A percentile compares a stretch with the other conserved stretches of the same genome.
Conservation (phyloP, 2,888 invertebrate species). For the Pandemis cinnamomeana region DNA sequence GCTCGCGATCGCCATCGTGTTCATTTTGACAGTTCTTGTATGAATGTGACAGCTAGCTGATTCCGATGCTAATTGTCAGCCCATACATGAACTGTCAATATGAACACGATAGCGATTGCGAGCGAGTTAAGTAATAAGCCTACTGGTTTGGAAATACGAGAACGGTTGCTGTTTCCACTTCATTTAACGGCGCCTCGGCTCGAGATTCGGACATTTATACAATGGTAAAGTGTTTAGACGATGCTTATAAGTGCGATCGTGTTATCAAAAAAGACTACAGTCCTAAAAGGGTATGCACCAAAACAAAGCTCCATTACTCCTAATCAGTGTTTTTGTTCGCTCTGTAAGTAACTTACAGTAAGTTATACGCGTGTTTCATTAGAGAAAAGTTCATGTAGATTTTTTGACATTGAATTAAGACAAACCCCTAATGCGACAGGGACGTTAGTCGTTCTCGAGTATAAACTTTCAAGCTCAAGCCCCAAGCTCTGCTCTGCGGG, state of each 20-base stretch:
- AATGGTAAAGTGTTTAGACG: background rate
- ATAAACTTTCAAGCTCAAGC: conserved; percentile 30
- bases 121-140: too few species aligned
- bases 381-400: conserved; percentile 24
- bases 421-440: conserved; percentile 37
- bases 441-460: conserved; percentile 20
- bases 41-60: too few species aligned
- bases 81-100: too few species aligned
- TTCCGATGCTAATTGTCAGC: too few species aligned
- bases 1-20: too few species aligned
- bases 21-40: too few species aligned
- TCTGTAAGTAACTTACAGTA: too few species aligned
- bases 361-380: conserved; percentile 18
- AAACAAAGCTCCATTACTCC: background rate
- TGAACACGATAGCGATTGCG: too few species aligned
- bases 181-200: background rate
- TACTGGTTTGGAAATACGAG: background rate
- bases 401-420: conserved; percentile 24
- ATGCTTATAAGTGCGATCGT: background rate
- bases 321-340: conserved; percentile 5
- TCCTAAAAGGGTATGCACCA: background rate
- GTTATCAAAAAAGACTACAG: background rate
- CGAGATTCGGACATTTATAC: background rate
- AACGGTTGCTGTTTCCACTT: background rate
- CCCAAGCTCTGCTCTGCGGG: conserved; percentile 24